phyloP scores from a whole-genome alignment of 2,888 invertebrate genomes.

The Orgyia antiqua region DNA sequence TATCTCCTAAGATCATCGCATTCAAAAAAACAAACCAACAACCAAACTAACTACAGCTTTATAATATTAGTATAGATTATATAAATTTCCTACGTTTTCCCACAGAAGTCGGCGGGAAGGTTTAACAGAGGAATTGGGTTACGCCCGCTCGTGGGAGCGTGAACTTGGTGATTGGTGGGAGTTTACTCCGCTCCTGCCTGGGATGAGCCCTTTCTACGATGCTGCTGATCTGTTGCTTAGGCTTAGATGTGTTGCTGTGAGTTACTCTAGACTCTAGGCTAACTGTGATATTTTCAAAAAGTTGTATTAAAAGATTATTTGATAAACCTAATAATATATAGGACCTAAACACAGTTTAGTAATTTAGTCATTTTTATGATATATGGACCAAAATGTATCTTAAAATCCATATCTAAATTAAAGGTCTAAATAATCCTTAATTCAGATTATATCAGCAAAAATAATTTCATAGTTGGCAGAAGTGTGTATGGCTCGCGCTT shows the following conservation, averaged over 20 bases:
- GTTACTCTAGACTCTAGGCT: conserved; percentile 7
- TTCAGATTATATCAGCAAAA: no score
- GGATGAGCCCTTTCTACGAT: conserved; percentile 47
- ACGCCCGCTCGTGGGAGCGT: conserved; percentile 44
- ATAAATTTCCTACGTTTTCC: no score
- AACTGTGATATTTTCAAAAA: not conserved
- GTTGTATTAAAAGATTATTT: not conserved
- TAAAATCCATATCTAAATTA: no score
- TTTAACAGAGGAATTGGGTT: conserved; percentile 9
- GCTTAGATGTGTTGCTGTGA: conserved; percentile 47
- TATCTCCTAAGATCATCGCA: no score
- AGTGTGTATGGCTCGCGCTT: conserved; percentile 46
- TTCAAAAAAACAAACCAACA: no score
- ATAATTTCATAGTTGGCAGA: conserved; percentile 52
- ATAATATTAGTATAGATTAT: no score
- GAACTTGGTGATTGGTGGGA: conserved; percentile 73
- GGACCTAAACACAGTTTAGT: no score
- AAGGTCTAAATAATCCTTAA: no score
- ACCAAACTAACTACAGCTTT: no score
- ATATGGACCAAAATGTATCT: no score
- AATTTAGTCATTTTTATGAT: no score
- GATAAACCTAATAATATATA: not conserved
- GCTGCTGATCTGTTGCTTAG: conserved; percentile 59
- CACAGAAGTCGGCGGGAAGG: conserved; percentile 15
- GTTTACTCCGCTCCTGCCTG: conserved; percentile 44